phyloP scores from a whole-genome alignment of 1,140 invertebrate genomes.

The Drosophila hydei region DNA sequence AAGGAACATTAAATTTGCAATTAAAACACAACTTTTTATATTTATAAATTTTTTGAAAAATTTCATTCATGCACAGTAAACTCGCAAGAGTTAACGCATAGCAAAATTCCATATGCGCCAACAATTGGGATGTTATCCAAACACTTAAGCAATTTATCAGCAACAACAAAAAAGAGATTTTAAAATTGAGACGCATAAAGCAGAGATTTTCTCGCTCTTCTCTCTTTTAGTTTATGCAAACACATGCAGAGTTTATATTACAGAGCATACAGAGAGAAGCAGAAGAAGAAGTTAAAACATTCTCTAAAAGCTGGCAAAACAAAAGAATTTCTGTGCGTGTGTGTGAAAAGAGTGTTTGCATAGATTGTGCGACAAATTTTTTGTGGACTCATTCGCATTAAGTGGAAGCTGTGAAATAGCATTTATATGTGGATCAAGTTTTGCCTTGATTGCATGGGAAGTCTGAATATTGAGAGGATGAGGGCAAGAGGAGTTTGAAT shows the following conservation, averaged over 20 bases:
- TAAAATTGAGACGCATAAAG: not conserved
- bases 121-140: conserved; percentile 6
- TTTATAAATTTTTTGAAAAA: too few relatives aligned
- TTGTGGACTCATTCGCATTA: not conserved
- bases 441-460: not conserved
- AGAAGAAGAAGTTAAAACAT: not conserved
- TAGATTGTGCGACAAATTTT: conserved; percentile 2
- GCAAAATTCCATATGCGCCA: not conserved
- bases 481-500: too few relatives aligned
- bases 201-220: not conserved
- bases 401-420: not conserved
- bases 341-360: not conserved
- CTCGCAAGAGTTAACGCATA: too few relatives aligned
- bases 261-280: not conserved
- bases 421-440: not conserved
- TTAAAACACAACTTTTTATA: too few relatives aligned
- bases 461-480: too few relatives aligned
- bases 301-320: conserved; percentile 15
- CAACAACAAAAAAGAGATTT: conserved; percentile 6
- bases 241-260: not conserved
- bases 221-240: not conserved
- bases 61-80: too few relatives aligned
- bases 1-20: too few relatives aligned
- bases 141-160: conserved; percentile 1
- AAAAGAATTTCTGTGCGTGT: not conserved